These are phyloP conservation scores for Pygoscelis adeliae DNA, from an alignment of 2,113 vertebrate genomes.

Conservation along the genomic window DNA sequence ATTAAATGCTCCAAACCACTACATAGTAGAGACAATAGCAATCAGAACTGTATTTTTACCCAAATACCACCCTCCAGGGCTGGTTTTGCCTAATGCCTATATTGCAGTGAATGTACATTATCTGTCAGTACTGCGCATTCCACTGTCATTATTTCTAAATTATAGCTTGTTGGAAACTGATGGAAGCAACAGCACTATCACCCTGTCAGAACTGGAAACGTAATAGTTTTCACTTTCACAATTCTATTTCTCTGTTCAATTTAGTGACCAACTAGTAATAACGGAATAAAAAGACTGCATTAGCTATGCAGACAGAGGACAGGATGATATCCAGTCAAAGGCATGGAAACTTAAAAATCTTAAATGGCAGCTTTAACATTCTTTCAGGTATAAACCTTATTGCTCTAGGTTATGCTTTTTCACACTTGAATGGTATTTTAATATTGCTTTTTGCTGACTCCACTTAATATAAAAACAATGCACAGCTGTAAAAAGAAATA, in stretches of 20 bases:
- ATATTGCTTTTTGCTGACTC: slow-evolving; percentile 64
- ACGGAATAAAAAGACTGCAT: slow-evolving; percentile 77
- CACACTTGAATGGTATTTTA: slow-evolving; percentile 58
- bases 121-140: slow-evolving; percentile 68
- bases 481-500: slow-evolving; percentile 52
- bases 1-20: slow-evolving; percentile 64
- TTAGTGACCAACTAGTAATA: slow-evolving; percentile 81
- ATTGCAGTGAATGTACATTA: slow-evolving; percentile 78
- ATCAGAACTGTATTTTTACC: slow-evolving; percentile 72
- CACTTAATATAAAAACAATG: slow-evolving; percentile 49
- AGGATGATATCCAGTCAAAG: slow-evolving; percentile 58
- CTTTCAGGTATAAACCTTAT: slow-evolving; percentile 56
- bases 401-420: slow-evolving; percentile 57
- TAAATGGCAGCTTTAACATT: slow-evolving; percentile 59
- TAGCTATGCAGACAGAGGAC: slow-evolving; percentile 64
- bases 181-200: slow-evolving; percentile 82
- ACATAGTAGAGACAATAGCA: slow-evolving; percentile 64
- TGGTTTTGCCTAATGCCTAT: slow-evolving; percentile 78
- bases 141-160: slow-evolving; percentile 83
- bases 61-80: slow-evolving; percentile 72
- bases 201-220: slow-evolving; percentile 81
- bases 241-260: slow-evolving; percentile 81
- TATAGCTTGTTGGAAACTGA: slow-evolving; percentile 79
- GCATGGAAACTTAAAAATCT: slow-evolving; percentile 56
- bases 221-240: slow-evolving; percentile 84